Evolutionary conservation across 2,888 invertebrate species (phyloP).

Genomic region (Tenthredo notha): DNA sequence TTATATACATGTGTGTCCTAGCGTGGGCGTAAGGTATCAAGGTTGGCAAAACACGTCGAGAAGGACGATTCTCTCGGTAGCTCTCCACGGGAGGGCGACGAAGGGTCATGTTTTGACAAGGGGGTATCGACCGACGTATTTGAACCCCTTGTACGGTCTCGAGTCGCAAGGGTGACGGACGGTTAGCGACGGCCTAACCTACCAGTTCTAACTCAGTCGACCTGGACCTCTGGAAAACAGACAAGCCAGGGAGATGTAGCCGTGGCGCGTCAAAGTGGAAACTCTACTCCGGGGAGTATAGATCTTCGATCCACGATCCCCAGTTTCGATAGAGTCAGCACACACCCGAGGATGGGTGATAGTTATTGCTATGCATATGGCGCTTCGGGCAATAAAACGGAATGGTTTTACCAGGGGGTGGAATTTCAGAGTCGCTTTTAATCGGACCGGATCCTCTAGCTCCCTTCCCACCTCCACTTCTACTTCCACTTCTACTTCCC

Average conservation of each 20-base stretch:
- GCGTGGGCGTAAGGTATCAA: background rate
- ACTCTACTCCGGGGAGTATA: conserved; percentile 32
- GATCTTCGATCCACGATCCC: conserved; percentile 54
- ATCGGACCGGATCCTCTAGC: conserved; percentile 62
- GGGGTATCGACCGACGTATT: conserved; percentile 51
- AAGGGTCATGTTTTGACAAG: conserved; percentile 71
- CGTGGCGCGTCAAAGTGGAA: conserved; percentile 30
- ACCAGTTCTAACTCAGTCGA: background rate
- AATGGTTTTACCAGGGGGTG: conserved; percentile 64
- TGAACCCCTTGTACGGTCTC: conserved; percentile 2
- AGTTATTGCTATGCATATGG: conserved; percentile 76
- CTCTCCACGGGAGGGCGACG: conserved; percentile 40
- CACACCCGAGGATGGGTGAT: conserved; percentile 64
- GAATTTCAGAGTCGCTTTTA: conserved; percentile 73
- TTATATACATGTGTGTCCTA: background rate
- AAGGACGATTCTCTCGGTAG: background rate
- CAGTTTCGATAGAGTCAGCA: conserved; percentile 66
- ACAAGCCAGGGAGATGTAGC: background rate
- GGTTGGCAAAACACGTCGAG: conserved; percentile 1
- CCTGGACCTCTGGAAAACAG: background rate
- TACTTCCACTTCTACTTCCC: background rate
- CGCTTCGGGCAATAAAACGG: conserved; percentile 73
- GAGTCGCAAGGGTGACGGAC: conserved; percentile 32
- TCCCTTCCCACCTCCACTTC: background rate
- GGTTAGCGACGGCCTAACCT: conserved; percentile 17